phyloP scores from a whole-genome alignment of 2,797 vertebrate species.

The Coilia nasus region DNA sequence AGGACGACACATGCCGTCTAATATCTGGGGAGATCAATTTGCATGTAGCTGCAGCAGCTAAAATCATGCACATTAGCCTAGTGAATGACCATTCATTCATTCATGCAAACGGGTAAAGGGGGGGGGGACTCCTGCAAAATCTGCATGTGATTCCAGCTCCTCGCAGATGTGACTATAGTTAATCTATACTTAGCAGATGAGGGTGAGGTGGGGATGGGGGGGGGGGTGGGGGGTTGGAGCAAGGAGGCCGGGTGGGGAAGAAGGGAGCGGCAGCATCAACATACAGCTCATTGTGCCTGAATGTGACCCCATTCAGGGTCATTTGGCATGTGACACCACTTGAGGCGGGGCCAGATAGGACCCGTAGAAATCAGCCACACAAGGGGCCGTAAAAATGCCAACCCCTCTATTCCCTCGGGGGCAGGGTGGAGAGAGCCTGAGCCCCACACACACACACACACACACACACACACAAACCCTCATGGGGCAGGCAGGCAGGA shows the following conservation, averaged over 20 bases:
- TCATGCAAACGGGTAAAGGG: neutral
- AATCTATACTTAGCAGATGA: constrained; percentile 62
- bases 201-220: constrained; percentile 37
- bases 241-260: constrained; percentile 37
- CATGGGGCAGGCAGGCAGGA: constrained; percentile 47
- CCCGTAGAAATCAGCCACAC: constrained; percentile 55
- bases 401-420: constrained; percentile 54
- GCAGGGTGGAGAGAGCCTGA: constrained; percentile 55
- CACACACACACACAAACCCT: constrained; percentile 22
- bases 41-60: constrained; percentile 51
- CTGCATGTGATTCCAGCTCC: constrained; percentile 54
- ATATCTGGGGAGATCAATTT: constrained; percentile 32
- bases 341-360: constrained; percentile 61
- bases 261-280: constrained; percentile 54
- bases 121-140: constrained; percentile 43
- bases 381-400: constrained; percentile 61
- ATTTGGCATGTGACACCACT: constrained; percentile 67
- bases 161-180: constrained; percentile 61
- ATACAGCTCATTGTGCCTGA: constrained; percentile 65
- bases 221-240: constrained; percentile 26
- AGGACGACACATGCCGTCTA: neutral
- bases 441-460: constrained; percentile 46
- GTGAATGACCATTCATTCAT: constrained; percentile 58
- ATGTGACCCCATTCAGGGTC: constrained; percentile 69
- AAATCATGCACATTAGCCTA: constrained; percentile 50